Evolutionary conservation across 2,888 invertebrate species (phyloP), one percentile per base, ranked within the genome.

Genomic region (Geotrupes spiniger): DNA sequence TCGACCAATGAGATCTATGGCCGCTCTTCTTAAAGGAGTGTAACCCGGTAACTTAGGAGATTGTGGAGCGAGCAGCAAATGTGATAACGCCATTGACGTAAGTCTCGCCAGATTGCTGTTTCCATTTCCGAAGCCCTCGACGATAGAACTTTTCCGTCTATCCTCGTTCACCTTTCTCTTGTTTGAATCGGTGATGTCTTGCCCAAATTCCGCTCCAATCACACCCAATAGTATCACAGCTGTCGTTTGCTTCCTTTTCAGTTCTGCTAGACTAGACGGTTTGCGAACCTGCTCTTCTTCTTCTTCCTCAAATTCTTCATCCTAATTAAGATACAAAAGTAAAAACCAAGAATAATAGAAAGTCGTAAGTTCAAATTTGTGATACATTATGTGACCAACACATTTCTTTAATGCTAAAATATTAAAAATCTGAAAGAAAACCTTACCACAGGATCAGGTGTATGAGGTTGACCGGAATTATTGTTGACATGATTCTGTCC

Each of bases 151-250:
- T 73, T 87, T 89, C 50, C 86, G 78, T 56, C 84, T 81, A 27
- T 73, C 71, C 58, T 80, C 86, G 29, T 69, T 67, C 42, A 80
- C 79, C 9, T 81, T 74, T 38, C 79, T 74, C 59, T 82, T 84
- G 61, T 78, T 81, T 21, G 77, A 74, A 3, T 78, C 78, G 1
- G 87, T 83, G 41, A 97, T 90, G 67, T 98, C 98, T 68, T 95
- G 94, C 0, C 98, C 98, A 67, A 98, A 99, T 74, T 99, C 97
- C 0, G 98, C 94, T 0, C 99, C 99, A 43, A 99, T 93, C 0
- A 99, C 98, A 0, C 97, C 98, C 29, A 99, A 74, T 42, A 99
- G 74, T 2, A 99, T 94, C 0, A 99, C 95, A 0, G 99, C 93
- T 0, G 98, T 97, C 0, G 97, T 95, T 72, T 99, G 97, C 64